A percentile compares a stretch with the other conserved stretches of the same genome.
These are phyloP conservation scores for Solenopsis fugax DNA, from an alignment of 1,140 invertebrate genomes.

Conservation along the genomic window DNA sequence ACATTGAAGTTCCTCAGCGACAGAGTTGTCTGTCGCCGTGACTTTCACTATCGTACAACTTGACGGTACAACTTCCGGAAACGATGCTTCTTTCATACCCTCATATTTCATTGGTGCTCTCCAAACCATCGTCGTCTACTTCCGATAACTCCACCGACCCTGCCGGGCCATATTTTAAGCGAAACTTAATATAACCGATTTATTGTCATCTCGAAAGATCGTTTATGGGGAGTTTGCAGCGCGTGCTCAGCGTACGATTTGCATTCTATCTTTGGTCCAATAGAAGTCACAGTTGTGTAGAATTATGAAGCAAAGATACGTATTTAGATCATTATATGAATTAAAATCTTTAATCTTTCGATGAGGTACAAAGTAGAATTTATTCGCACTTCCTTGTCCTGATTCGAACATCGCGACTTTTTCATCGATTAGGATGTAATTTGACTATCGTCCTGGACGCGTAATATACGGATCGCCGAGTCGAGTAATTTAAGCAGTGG, in stretches of 20 bases:
- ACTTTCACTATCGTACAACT: not conserved
- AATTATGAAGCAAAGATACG: not conserved
- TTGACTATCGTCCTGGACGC: not conserved
- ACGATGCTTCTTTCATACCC: constrained; percentile 35
- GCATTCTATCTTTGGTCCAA: not conserved
- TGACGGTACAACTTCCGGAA: constrained; percentile 46
- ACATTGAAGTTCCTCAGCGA: not conserved
- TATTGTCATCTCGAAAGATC: constrained; percentile 50
- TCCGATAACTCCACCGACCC: constrained; percentile 22
- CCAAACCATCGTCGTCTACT: constrained; percentile 22
- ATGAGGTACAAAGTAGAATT: not conserved
- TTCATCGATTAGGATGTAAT: not conserved
- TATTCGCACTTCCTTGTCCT: not conserved
- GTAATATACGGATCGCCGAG: not conserved
- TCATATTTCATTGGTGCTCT: constrained; percentile 42
- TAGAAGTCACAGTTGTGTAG: constrained; percentile 8
- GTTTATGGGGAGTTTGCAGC: constrained; percentile 48
- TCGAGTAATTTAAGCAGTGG: not conserved
- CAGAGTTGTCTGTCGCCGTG: constrained; percentile 23
- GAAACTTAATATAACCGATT: constrained; percentile 62
- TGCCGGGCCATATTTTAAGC: constrained; percentile 26
- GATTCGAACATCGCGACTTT: not conserved
- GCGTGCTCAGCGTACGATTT: constrained; percentile 26
- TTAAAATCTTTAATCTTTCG: not conserved
- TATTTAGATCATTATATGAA: not conserved